Percentiles rank a stretch among this genome's conserved stretches.
phyloP scores from a whole-genome alignment of 2,888 invertebrate genomes.

The Thereva unica region DNA sequence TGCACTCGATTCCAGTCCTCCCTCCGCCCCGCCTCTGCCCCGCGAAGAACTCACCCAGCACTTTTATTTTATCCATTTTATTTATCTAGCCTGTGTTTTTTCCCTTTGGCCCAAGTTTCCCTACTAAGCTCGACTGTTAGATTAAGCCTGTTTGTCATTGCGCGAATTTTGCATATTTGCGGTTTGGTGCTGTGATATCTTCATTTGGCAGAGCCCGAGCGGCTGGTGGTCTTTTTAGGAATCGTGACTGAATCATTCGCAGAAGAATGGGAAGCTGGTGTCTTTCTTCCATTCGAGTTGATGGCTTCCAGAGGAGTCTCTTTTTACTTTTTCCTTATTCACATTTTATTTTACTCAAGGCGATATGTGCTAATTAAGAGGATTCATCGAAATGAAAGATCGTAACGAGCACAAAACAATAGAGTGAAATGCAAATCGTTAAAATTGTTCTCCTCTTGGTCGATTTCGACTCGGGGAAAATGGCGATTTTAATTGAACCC shows the following conservation, averaged over 20 bases:
- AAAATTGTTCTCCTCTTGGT: background rate
- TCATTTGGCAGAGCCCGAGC: conserved; percentile 20
- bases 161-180: conserved; percentile 36
- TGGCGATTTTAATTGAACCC: conserved; percentile 24
- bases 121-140: conserved; percentile 5
- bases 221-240: conserved; percentile 41
- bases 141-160: conserved; percentile 33
- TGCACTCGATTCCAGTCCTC: no score
- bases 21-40: conserved; percentile 5
- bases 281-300: conserved; percentile 14
- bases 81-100: no score
- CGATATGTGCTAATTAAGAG: conserved; percentile 34
- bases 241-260: conserved; percentile 41
- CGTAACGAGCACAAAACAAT: conserved; percentile 7
- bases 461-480: background rate
- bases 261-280: conserved; percentile 37
- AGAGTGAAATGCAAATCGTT: conserved; percentile 26
- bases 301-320: conserved; percentile 18
- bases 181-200: conserved; percentile 33
- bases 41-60: conserved; percentile 1
- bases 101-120: background rate
- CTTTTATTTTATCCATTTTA: background rate
- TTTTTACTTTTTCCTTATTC: background rate
- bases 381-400: conserved; percentile 24
- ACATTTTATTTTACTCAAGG: conserved; percentile 19